Percentiles rank a stretch among this genome's conserved stretches.
Evolutionary conservation across 1,140 invertebrate genomes (phyloP).

Genomic region (Megathymus violae): DNA sequence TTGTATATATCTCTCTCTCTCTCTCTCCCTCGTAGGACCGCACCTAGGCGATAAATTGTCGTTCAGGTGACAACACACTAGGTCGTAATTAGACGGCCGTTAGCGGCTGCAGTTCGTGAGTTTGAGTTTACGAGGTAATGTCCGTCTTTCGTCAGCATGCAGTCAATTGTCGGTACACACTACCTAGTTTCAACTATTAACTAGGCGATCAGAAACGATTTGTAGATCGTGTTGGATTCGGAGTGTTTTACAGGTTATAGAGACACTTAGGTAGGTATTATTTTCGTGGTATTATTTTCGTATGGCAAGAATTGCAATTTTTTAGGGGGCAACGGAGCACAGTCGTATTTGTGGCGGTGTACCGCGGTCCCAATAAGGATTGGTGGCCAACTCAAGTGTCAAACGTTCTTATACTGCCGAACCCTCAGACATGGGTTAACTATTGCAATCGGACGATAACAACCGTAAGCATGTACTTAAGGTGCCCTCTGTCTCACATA

Average conservation of each 20-base stretch:
- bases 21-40: conserved; percentile 30
- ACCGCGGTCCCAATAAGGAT: too few relatives aligned
- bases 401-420: too few relatives aligned
- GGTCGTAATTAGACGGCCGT: conserved; percentile 46
- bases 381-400: too few relatives aligned
- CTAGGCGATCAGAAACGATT: conserved; percentile 1
- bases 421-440: too few relatives aligned
- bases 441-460: too few relatives aligned
- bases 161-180: not conserved
- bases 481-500: too few relatives aligned
- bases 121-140: conserved; percentile 31
- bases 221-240: not conserved
- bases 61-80: conserved; percentile 43
- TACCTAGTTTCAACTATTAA: not conserved
- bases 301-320: too few relatives aligned
- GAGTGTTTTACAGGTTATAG: not conserved
- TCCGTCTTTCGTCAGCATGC: conserved; percentile 4
- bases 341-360: too few relatives aligned
- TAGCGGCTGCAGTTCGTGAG: conserved; percentile 36
- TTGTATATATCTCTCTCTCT: conserved; percentile 23
- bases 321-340: too few relatives aligned
- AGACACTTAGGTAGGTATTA: not conserved
- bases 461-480: too few relatives aligned
- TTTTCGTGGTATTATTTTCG: too few relatives aligned
- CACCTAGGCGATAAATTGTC: conserved; percentile 39